Conservation (phyloP, 2,797 vertebrate species). For the Florisuga fusca region DNA sequence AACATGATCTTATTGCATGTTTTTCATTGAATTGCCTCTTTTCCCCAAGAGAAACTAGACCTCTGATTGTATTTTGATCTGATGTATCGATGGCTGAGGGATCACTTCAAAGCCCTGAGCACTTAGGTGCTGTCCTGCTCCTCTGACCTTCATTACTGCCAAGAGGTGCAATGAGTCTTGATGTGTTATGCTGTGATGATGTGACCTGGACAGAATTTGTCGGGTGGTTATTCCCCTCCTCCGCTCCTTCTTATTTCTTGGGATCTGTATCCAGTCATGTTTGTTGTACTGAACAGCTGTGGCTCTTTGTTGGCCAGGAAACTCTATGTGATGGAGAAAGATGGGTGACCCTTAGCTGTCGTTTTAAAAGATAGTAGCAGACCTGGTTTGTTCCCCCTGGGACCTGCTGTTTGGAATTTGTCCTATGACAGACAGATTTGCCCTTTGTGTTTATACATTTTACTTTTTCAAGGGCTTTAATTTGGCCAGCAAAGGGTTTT, state of each 20-base stretch:
- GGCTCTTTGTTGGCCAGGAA: not conserved
- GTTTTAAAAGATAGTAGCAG: not conserved
- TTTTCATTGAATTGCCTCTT: not conserved
- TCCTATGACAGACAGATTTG: not conserved
- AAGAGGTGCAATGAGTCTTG: not conserved
- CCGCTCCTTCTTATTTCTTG: not conserved
- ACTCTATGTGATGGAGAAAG: not conserved
- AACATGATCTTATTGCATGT: not conserved
- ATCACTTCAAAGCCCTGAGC: not conserved
- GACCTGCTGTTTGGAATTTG: not conserved
- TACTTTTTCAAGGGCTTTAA: not conserved
- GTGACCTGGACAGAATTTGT: rapidly evolving
- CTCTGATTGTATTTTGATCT: not conserved
- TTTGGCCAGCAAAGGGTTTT: not conserved
- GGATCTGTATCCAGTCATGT: not conserved
- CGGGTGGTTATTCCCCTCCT: not conserved
- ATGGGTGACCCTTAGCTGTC: not conserved
- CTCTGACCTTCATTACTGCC: not conserved
- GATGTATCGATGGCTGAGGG: rapidly evolving
- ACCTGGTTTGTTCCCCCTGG: not conserved
- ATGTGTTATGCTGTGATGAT: not conserved
- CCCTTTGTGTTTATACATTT: not conserved
- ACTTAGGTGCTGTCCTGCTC: not conserved
- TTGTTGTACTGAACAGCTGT: rapidly evolving
- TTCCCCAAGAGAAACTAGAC: not conserved